These are phyloP conservation scores for Rhingia campestris DNA, from an alignment of 2,888 invertebrate species.

Conservation along the genomic window DNA sequence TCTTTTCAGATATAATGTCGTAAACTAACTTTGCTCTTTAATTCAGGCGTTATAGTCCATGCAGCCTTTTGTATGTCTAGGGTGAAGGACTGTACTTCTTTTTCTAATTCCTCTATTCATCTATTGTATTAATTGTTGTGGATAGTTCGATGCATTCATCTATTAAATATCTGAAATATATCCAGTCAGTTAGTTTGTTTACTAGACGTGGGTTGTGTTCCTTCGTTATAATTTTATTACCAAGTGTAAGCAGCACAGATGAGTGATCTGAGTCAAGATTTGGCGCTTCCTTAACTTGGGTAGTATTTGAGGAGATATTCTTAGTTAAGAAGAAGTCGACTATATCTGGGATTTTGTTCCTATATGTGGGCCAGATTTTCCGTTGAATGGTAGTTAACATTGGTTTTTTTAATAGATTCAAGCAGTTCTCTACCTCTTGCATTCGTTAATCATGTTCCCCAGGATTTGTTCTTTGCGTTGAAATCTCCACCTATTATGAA, in stretches of 20 bases:
- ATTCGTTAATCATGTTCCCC: not conserved
- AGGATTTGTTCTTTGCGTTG: not conserved
- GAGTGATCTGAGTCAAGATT: conserved; percentile 1
- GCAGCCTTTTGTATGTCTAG: too few relatives aligned
- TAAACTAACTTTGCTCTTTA: too few relatives aligned
- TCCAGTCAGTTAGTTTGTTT: too few relatives aligned
- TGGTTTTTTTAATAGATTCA: not conserved
- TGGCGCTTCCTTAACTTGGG: conserved; percentile 3
- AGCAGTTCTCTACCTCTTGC: not conserved
- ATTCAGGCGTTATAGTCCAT: too few relatives aligned
- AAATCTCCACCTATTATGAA: not conserved
- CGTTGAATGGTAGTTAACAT: not conserved
- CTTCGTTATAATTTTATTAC: not conserved
- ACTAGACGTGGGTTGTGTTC: not conserved
- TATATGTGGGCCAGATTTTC: not conserved
- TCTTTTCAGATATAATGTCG: too few relatives aligned
- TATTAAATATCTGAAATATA: too few relatives aligned
- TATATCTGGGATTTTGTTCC: not conserved
- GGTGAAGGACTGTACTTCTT: too few relatives aligned
- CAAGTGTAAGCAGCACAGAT: conserved; percentile 2
- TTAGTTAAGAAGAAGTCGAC: conserved; percentile 1
- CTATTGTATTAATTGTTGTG: too few relatives aligned
- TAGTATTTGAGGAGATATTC: not conserved
- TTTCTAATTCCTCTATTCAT: too few relatives aligned
- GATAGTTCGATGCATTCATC: too few relatives aligned